Conservation (phyloP, 2,797 vertebrate genomes). For the Vireo griseus region DNA sequence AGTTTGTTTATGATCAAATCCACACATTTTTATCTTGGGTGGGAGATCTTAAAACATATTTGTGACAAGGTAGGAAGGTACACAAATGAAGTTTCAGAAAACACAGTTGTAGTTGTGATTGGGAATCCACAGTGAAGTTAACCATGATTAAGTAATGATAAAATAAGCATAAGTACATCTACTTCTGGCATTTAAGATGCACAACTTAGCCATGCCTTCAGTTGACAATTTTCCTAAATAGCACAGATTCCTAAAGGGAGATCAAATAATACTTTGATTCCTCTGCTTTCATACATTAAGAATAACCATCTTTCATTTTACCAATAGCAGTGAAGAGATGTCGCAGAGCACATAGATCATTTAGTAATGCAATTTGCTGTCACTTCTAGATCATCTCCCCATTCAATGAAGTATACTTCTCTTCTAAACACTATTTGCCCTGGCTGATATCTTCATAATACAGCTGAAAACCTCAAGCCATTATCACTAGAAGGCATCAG, state of each 20-base stretch:
- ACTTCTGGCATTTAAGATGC: not conserved
- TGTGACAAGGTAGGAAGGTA: not conserved
- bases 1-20: not conserved
- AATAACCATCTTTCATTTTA: conserved; percentile 34
- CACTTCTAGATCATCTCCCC: conserved; percentile 35
- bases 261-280: not conserved
- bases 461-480: conserved; percentile 61
- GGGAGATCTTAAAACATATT: not conserved
- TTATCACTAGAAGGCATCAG: conserved; percentile 63
- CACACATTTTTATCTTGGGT: not conserved
- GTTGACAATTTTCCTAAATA: not conserved
- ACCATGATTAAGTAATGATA: not conserved
- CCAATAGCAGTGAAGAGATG: not conserved
- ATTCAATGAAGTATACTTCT: conserved; percentile 41
- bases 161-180: not conserved
- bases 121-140: not conserved
- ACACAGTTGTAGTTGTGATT: not conserved
- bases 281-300: conserved; percentile 11
- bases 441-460: conserved; percentile 54
- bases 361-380: conserved; percentile 55
- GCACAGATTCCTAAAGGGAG: conserved; percentile 13
- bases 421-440: conserved; percentile 45
- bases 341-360: conserved; percentile 2
- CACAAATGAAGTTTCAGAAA: not conserved
- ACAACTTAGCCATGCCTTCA: not conserved